Evolutionary conservation across 2,797 vertebrate genomes (phyloP), one percentile per base, ranked within the genome.

Genomic region (Rachycentron canadum): DNA sequence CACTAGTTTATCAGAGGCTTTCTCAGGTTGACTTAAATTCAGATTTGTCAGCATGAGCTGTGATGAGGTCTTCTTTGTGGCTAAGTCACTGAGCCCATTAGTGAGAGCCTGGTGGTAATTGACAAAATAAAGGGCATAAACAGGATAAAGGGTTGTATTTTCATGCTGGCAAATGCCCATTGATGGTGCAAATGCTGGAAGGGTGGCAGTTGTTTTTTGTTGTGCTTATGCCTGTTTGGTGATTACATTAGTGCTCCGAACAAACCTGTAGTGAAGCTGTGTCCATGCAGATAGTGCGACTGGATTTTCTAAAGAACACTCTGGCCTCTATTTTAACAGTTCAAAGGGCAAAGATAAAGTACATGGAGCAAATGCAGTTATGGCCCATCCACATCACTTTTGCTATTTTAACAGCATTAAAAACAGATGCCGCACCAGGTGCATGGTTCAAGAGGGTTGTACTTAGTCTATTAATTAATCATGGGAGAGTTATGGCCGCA

Each of bases 1-100:
- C 68, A 2, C 21, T 30, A 76, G 53, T 74, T 59, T 32, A 49
- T 52, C 58, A 32, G 6, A 70, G 49, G 57, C 57, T 65, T 40
- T 62, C 76, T 73, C 38, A 52, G 66, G 67, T 61, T 71, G 74
- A 61, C 32, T 56, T 53, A 14, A 66, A 68, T 72, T 68, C 53
- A 68, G 34, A 76, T 81, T 69, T 84, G 70, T 81, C 85, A 86
- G 83, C 70, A 5, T 85, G 66, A 62, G 57, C 50, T 82, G 66
- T 75, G 67, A 73, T 81, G 68, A 81, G 70, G 82, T 67, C 76
- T 83, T 64, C 52, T 76, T 80, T 78, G 41, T 73, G 52, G 53
- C 58, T 60, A 58, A 84, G 70, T 43, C 62, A 53, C 50, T 45
- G 17, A 23, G 56, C 47, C 64, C 60, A 50, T 88, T 80, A 76